Base-by-base conservation (phyloP, 2,888 invertebrate species). In the Arctia plantaginis region DNA sequence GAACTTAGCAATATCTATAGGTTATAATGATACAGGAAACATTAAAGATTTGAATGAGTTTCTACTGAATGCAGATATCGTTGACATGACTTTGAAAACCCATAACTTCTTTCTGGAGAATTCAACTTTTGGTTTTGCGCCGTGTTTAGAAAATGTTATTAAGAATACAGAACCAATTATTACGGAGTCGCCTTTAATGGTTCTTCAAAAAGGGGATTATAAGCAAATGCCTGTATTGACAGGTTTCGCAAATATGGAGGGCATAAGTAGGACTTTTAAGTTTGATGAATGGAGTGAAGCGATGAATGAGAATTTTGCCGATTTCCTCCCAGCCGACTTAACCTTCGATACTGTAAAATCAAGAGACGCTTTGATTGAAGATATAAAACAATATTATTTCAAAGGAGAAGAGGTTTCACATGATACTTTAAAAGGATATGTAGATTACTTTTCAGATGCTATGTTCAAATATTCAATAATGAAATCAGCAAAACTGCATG, bases 211-310 rank as follows among this genome's bases (percentile, higher is more conserved):
- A 80, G 92, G 92, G 3, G 85, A 87, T 44, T 88, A 89, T 47
- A 88, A 89, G 30, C 87, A 92, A 77, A 85, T 94, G 18, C 82
- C 94, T 30, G 85, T 95, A 47, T 66, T 95, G 55, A 91, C 90
- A 41, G 95, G 95, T 7, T 94, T 92, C 69, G 80, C 94, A 4
- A 93, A 94, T 55, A 94, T 94, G 94, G 95, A 95, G 89, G 95
- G 95, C 10, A 86, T 95, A 23, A 95, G 94, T 79, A 85, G 95
- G 59, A 85, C 91, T 3, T 86, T 90, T 12, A 90, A 92, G 74
- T 94, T 95, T 62, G 86, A 88, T 6, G 80, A 85, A 33, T 95
- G 95, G 95, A 90, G 86, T 71, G 88, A 91, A n/a, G 73, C 83
- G n/a, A 95, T 95, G 94, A 93, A 93, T 77, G 85, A 91, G 65